Base-by-base conservation (phyloP, 2,888 invertebrate genomes). In the Brassicogethes aeneus region DNA sequence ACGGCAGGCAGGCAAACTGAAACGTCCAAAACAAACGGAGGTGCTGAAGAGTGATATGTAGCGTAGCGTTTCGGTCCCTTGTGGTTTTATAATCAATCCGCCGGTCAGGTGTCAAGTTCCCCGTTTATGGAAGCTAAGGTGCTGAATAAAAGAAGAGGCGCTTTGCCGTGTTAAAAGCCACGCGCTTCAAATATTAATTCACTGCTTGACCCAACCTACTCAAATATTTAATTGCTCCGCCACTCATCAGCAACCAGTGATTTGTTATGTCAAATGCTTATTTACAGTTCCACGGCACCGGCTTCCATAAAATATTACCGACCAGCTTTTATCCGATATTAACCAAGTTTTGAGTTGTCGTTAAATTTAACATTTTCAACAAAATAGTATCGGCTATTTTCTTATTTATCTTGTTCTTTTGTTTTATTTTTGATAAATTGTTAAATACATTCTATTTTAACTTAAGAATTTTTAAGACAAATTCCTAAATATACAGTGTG, bases 181-280 rank as follows among this genome's bases (percentile, higher is more conserved):
- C 64, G 63, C 62, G 61, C 60, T 55, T 68, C 65, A 66, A 68
- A 67, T 66, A 68, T 68, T 67, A 65, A 68, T 57, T 59, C 54
- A 55, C 64, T 64, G 64, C 66, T 66, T 66, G 65, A 65, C 65
- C 66, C 64, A 62, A 52, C 57, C 59, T 56, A 55, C 62, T 67
- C 65, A 68, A 67, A 67, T 68, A 68, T 68, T 68, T 66, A 68
- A 68, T 67, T 67, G 66, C 61, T 64, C 62, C 61, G 64, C 65
- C 65, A 64, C 65, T 65, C 63, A 56, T 65, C 63, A 56, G 53
- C 55, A 52, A 47, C 54, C 58, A 47, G 59, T 61, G 61, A 61
- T 61, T 61, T 60, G 61, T 61, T 60, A 60, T 61, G 61, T 61
- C 61, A 61, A 61, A 61, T 59, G 60, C 53, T 60, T 60, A 61